phyloP scores from a whole-genome alignment of 2,113 vertebrate genomes.

The Pseudonaja textilis region DNA sequence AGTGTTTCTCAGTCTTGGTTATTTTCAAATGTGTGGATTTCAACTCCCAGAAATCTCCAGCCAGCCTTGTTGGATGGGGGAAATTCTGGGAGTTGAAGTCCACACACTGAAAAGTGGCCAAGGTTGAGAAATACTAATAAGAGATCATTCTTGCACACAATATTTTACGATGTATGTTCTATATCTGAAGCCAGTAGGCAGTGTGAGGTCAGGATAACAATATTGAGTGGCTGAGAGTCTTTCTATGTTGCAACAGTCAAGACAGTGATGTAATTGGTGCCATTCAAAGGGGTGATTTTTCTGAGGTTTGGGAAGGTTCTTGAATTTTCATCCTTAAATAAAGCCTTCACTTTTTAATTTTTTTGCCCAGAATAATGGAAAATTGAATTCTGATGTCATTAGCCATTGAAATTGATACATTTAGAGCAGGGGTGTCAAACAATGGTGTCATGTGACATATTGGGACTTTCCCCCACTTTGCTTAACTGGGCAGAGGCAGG shows the following conservation, averaged over 20 bases:
- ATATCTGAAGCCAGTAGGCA: not conserved
- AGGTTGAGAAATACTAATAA: not conserved
- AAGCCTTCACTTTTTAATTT: not conserved
- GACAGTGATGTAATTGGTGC: not conserved
- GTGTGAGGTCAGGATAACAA: not conserved
- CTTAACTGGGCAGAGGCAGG: too few relatives aligned
- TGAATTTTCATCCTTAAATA: not conserved
- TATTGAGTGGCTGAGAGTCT: not conserved
- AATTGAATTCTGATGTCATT: not conserved
- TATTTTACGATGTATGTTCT: not conserved
- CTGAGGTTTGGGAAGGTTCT: not conserved
- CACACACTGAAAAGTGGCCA: not conserved
- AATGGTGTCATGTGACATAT: too few relatives aligned
- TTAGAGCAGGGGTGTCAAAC: not conserved
- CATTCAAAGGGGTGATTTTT: not conserved
- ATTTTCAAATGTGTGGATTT: not conserved
- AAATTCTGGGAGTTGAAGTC: not conserved
- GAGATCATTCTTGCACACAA: not conserved
- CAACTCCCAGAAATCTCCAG: not conserved
- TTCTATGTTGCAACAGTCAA: not conserved
- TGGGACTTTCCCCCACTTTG: too few relatives aligned
- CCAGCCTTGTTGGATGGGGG: not conserved
- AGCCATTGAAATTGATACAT: not conserved
- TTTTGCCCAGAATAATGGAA: not conserved
- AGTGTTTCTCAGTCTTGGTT: not conserved